Conservation (phyloP, 2,797 vertebrate species). For the Ceyx erithaca region DNA sequence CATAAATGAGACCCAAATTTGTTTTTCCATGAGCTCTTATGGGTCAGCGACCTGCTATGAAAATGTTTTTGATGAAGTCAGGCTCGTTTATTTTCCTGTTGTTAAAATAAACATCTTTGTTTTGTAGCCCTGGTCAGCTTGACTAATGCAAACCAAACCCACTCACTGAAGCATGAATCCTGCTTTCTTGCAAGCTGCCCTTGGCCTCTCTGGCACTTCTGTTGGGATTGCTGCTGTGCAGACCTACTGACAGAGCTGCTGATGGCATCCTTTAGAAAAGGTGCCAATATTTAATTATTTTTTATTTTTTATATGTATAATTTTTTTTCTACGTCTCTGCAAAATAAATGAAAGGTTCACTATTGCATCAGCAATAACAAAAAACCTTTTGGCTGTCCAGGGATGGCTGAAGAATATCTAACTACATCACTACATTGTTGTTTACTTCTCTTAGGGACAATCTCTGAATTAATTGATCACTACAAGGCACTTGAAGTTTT, state of each 20-base stretch:
- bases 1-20: conserved; percentile 57
- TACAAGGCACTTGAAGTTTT: neutral
- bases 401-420: neutral
- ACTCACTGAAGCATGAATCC: conserved; percentile 48
- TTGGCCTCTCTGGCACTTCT: conserved; percentile 27
- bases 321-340: neutral
- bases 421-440: neutral
- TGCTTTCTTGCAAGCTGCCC: conserved; percentile 44
- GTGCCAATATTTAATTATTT: neutral
- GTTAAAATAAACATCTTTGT: conserved; percentile 65
- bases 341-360: conserved; percentile 2
- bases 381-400: neutral
- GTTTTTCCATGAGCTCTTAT: conserved; percentile 55
- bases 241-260: conserved; percentile 67
- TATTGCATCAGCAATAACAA: neutral
- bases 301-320: too few species aligned
- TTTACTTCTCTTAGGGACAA: neutral
- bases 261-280: conserved; percentile 68
- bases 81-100: conserved; percentile 63
- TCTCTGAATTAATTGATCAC: neutral
- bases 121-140: conserved; percentile 45
- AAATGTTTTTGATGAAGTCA: conserved; percentile 66
- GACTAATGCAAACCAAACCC: conserved; percentile 59
- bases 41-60: conserved; percentile 63
- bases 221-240: conserved; percentile 71